Percentiles rank a stretch among this genome's conserved stretches.
Evolutionary conservation across 2,797 vertebrate genomes (phyloP).

Genomic region (Sebastes ruberrimus): DNA sequence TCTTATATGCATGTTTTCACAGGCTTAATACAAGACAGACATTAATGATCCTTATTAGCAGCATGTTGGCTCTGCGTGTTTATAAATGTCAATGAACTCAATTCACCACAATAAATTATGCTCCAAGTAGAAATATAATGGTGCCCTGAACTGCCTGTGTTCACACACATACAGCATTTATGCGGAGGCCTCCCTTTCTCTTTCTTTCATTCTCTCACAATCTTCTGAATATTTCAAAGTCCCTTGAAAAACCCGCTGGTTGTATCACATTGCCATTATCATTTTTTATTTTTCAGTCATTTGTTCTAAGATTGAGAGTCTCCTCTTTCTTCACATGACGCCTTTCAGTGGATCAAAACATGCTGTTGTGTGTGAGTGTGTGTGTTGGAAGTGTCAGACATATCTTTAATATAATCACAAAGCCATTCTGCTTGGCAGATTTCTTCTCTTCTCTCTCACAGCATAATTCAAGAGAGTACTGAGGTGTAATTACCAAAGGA

Average conservation of each 20-base stretch:
- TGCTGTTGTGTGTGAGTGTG: background rate
- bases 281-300: background rate
- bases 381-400: background rate
- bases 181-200: background rate
- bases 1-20: constrained; percentile 12
- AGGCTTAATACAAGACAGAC: background rate
- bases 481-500: background rate
- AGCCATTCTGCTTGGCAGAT: background rate
- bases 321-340: background rate
- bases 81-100: constrained; percentile 17
- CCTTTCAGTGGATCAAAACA: constrained; percentile 1
- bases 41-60: constrained; percentile 22
- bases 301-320: background rate
- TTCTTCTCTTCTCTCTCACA: background rate
- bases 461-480: background rate
- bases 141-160: too few relatives aligned
- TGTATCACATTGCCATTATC: background rate
- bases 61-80: constrained; percentile 7
- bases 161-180: background rate
- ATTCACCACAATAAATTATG: background rate
- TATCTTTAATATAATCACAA: constrained; percentile 6
- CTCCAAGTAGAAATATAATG: background rate
- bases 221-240: background rate
- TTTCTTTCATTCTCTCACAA: background rate
- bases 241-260: background rate